A percentile compares a stretch with the other conserved stretches of the same genome.
Evolutionary conservation across 2,888 invertebrate genomes (phyloP).

Genomic region (Drosophila pullipes): DNA sequence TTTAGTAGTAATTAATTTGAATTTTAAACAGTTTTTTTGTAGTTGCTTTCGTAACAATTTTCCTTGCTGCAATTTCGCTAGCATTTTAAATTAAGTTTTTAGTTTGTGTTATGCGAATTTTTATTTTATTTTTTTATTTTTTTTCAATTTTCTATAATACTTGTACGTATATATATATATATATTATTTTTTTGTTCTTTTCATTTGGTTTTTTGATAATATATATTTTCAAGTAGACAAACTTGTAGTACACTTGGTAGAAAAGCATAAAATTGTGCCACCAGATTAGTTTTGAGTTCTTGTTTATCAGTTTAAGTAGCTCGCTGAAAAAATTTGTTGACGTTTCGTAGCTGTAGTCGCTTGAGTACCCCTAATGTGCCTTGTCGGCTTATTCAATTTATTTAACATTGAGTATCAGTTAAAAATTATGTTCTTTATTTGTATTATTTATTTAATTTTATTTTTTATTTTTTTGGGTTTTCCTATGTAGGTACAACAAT

Average conservation of each 20-base stretch:
- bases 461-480: slow-evolving; percentile 17
- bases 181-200: slow-evolving; percentile 25
- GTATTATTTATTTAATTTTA: slow-evolving; percentile 26
- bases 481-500: slow-evolving; percentile 71
- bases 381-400: slow-evolving; percentile 48
- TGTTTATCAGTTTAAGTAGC: slow-evolving; percentile 62
- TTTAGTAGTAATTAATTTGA: slow-evolving; percentile 71
- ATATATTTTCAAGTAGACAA: slow-evolving; percentile 70
- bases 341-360: slow-evolving; percentile 73
- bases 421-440: slow-evolving; percentile 41
- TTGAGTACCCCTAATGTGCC: slow-evolving; percentile 72
- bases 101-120: slow-evolving; percentile 29
- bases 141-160: slow-evolving; percentile 60
- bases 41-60: slow-evolving; percentile 62
- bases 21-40: slow-evolving; percentile 68
- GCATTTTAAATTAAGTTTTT: slow-evolving; percentile 42
- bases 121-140: slow-evolving; percentile 3
- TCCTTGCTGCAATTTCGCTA: slow-evolving; percentile 36
- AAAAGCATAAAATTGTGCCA: slow-evolving; percentile 79
- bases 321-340: slow-evolving; percentile 70
- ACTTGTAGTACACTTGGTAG: slow-evolving; percentile 77
- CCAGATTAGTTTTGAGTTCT: slow-evolving; percentile 71
- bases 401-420: slow-evolving; percentile 59
- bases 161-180: slow-evolving; percentile 44
- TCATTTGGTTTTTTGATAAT: slow-evolving; percentile 36